Evolutionary conservation across 2,888 invertebrate species (phyloP).

Genomic region (Cantharis rustica): DNA sequence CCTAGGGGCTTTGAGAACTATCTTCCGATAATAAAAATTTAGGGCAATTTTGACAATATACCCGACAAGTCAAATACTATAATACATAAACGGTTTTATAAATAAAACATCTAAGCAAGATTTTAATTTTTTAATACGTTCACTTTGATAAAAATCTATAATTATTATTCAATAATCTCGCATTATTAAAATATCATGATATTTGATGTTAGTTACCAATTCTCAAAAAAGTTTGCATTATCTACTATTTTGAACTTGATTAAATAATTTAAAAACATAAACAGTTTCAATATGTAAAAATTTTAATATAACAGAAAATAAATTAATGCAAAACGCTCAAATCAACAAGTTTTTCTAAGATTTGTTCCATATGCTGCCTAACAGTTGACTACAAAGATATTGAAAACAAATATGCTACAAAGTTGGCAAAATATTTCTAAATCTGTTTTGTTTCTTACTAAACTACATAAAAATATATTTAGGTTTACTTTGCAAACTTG

Average conservation of each 20-base stretch:
- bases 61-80: neutral
- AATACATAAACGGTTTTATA: neutral
- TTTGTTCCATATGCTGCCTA: neutral
- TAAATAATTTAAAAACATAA: neutral
- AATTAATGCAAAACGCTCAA: neutral
- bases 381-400: slow-evolving; percentile 2
- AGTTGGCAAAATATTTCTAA: slow-evolving; percentile 10
- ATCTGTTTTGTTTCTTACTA: slow-evolving; percentile 12
- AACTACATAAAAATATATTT: slow-evolving; percentile 14
- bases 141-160: neutral
- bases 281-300: neutral
- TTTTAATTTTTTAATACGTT: neutral
- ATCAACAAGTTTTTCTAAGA: neutral
- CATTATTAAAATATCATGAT: too few relatives aligned
- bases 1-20: neutral
- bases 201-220: neutral
- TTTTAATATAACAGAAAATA: neutral
- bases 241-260: neutral
- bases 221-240: neutral
- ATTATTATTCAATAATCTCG: too few relatives aligned
- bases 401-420: slow-evolving; percentile 11
- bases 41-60: neutral
- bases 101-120: neutral
- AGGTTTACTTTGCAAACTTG: slow-evolving; percentile 6
- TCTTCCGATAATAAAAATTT: neutral